A percentile compares a stretch with the other conserved stretches of the same genome.
phyloP scores from a whole-genome alignment of 2,113 vertebrate species.

The Hepsetus odoe region DNA sequence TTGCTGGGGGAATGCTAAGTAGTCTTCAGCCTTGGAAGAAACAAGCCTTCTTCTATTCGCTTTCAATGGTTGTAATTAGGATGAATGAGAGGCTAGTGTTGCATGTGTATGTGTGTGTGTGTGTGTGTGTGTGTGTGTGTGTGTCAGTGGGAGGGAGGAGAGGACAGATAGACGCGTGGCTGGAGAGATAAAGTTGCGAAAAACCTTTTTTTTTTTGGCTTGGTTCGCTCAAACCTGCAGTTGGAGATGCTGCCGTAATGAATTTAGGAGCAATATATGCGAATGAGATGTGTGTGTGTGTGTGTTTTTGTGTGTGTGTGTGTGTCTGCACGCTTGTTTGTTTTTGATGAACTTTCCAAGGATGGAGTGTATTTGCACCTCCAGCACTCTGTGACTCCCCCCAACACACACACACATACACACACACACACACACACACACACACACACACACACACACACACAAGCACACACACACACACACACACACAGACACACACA shows the following conservation, averaged over 20 bases:
- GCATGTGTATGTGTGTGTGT: background rate
- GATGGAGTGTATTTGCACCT: background rate
- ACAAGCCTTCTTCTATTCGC: constrained; percentile 56
- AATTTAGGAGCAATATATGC: background rate
- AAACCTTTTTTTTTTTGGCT: background rate
- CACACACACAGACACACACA: too few species aligned
- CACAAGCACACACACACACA: too few species aligned
- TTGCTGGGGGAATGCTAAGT: constrained; percentile 56
- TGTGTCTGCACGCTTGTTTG: too few species aligned
- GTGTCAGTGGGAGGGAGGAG: constrained; percentile 26
- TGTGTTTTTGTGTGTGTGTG: background rate
- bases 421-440: too few species aligned
- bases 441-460: too few species aligned
- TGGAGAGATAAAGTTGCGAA: constrained; percentile 44
- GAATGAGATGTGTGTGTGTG: background rate
- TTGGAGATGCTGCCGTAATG: background rate
- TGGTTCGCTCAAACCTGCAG: constrained; percentile 1
- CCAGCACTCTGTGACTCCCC: constrained; percentile 3
- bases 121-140: background rate
- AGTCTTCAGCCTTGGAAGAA: constrained; percentile 39
- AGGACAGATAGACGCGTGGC: constrained; percentile 42
- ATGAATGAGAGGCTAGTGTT: constrained; percentile 52
- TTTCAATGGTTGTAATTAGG: constrained; percentile 59
- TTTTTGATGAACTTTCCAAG: constrained; percentile 11
- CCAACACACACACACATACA: too few species aligned